These are phyloP conservation scores for Steinernema feltiae DNA, from an alignment of 1,140 invertebrate species.

Conservation along the genomic window DNA sequence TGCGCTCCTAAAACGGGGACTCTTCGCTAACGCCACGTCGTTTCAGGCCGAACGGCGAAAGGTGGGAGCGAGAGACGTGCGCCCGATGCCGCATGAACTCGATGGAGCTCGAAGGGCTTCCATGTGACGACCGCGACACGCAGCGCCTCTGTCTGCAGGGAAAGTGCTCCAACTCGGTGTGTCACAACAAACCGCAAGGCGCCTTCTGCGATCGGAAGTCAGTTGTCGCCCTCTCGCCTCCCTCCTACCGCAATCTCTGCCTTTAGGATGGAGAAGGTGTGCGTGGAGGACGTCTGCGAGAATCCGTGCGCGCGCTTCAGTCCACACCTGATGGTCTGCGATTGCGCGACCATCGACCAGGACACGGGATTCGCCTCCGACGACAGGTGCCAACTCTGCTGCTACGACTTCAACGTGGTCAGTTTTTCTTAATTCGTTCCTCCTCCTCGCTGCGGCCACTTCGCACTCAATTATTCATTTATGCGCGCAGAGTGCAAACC, in stretches of 20 bases:
- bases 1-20: too few species aligned
- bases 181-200: slow-evolving; percentile 52
- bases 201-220: slow-evolving; percentile 56
- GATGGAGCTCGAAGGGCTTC: slow-evolving; percentile 51
- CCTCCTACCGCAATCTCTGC: background rate
- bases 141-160: slow-evolving; percentile 55
- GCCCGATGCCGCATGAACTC: slow-evolving; percentile 53
- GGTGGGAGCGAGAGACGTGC: slow-evolving; percentile 55
- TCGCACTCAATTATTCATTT: slow-evolving; percentile 15
- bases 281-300: slow-evolving; percentile 55
- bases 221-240: slow-evolving; percentile 22
- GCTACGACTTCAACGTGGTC: slow-evolving; percentile 56
- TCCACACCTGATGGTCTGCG: slow-evolving; percentile 57
- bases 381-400: slow-evolving; percentile 55
- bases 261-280: slow-evolving; percentile 56
- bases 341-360: slow-evolving; percentile 53
- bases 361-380: slow-evolving; percentile 57
- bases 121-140: slow-evolving; percentile 54
- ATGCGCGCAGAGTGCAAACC: slow-evolving; percentile 2
- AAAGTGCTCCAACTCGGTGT: slow-evolving; percentile 58
- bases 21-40: too few species aligned
- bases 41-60: slow-evolving; percentile 52
- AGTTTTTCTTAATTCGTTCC: slow-evolving; percentile 24
- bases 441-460: background rate
- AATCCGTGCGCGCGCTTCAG: slow-evolving; percentile 54